Evolutionary conservation across 2,888 invertebrate species (phyloP), one percentile per base, ranked within the genome.

Genomic region (Chrysomela aeneicollis): DNA sequence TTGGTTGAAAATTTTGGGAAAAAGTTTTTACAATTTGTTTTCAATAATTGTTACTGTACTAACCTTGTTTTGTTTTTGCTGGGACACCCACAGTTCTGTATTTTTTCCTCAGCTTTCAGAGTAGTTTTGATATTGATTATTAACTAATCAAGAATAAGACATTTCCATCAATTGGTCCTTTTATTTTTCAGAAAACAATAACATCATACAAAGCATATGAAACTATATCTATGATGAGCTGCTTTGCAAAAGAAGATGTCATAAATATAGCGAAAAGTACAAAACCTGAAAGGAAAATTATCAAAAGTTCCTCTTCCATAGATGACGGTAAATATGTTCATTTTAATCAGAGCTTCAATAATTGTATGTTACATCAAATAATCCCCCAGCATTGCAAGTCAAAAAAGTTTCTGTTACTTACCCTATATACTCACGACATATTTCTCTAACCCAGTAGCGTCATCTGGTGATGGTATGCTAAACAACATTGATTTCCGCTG

Each of bases 261-360:
- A 18, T 64, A 59, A 61, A 57, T 57, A 15, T 51, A 54, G 49
- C 53, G 9, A 60, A 64, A 15, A 54, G 59, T 46, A 64, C 65
- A 35, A 70, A 53, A 55, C 51, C 26, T 59, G 42, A 61, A 10
- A 68, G 59, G 51, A 60, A 47, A 49, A 47, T 64, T 2, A 63
- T 62, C 17, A 64, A 65, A 51, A 72, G 70, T 51, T 58, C 67
- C 9, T 72, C 72, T 12, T 61, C 63, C 37, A 60, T 50, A 17
- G 72, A 72, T 59, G 72, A 70, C 66, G 71, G 71, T 71, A 59
- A 50, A 54, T 22, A 30, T 42, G n/a, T n/a, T 54, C 15, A 49
- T 10, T 42, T n/a, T 50, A n/a, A 15, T 64, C 53, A 35, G 9
- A 4, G n/a, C 21, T 46, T 12, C 30, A 46, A 10, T 22, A 37